Evolutionary conservation across 2,797 vertebrate genomes (phyloP).

Genomic region (Brotogeris chrysoptera): DNA sequence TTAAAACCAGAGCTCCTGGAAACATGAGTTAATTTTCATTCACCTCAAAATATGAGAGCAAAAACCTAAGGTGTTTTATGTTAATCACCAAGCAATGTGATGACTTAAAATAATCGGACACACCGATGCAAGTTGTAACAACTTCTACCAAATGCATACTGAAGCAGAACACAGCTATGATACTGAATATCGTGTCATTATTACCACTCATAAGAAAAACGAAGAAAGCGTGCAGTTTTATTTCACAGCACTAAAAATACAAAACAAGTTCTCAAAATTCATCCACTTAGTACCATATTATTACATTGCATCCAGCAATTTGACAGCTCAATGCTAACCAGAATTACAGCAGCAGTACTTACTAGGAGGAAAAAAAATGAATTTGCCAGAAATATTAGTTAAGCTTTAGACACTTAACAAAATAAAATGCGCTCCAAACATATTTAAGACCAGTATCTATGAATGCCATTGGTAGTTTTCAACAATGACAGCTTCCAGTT

Average conservation of each 20-base stretch:
- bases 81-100: rapidly evolving
- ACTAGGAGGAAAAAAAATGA: not conserved
- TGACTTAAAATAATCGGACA: not conserved
- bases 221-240: constrained; percentile 1
- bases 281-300: not conserved
- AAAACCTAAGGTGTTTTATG: not conserved
- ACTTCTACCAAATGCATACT: not conserved
- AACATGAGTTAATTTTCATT: not conserved
- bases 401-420: not conserved
- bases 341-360: not conserved
- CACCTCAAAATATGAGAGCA: not conserved
- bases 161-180: not conserved
- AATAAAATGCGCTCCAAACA: not conserved
- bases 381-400: not conserved
- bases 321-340: not conserved
- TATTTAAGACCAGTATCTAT: not conserved
- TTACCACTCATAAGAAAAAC: not conserved
- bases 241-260: constrained; percentile 10
- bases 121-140: not conserved
- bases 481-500: not conserved
- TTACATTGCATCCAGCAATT: not conserved
- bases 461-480: not conserved
- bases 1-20: not conserved
- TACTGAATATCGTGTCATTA: not conserved
- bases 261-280: not conserved